Percentiles rank a stretch among this genome's conserved stretches.
Evolutionary conservation across 2,113 vertebrate genomes (phyloP).

Genomic region (Prinia subflava): DNA sequence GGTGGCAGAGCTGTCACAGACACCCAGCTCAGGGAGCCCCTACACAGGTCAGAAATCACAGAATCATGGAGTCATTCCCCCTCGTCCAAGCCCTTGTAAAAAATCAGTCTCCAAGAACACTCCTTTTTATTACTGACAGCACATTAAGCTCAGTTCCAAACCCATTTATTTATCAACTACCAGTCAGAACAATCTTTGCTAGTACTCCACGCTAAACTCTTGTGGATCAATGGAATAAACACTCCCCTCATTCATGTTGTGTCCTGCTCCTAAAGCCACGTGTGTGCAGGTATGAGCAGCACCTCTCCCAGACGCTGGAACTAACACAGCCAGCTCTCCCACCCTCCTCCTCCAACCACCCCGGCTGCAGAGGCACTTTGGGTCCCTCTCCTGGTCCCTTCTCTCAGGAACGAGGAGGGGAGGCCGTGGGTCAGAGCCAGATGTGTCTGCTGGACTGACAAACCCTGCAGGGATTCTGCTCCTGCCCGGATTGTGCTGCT

Average conservation of each 20-base stretch:
- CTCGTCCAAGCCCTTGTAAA: background rate
- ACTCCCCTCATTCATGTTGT: background rate
- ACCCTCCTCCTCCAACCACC: background rate
- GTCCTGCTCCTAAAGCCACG: background rate
- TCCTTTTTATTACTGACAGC: background rate
- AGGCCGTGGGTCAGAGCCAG: background rate
- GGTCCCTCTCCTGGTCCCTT: background rate
- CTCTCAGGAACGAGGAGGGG: background rate
- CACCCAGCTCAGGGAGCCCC: fast-evolving
- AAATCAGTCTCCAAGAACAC: background rate
- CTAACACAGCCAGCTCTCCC: background rate
- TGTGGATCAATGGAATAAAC: background rate
- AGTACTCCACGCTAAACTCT: background rate
- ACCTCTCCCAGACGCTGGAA: background rate
- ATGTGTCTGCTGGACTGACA: background rate
- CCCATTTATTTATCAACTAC: background rate
- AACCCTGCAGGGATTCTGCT: background rate
- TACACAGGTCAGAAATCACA: background rate
- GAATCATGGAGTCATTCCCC: too few relatives aligned
- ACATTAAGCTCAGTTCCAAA: background rate
- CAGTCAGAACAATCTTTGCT: background rate
- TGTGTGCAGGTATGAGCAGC: background rate
- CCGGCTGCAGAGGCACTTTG: background rate
- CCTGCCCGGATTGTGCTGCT: background rate
- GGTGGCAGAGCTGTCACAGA: background rate